These are phyloP conservation scores for Urocitellus parryii DNA, from an alignment of 2,113 vertebrate species.

Conservation along the genomic window DNA sequence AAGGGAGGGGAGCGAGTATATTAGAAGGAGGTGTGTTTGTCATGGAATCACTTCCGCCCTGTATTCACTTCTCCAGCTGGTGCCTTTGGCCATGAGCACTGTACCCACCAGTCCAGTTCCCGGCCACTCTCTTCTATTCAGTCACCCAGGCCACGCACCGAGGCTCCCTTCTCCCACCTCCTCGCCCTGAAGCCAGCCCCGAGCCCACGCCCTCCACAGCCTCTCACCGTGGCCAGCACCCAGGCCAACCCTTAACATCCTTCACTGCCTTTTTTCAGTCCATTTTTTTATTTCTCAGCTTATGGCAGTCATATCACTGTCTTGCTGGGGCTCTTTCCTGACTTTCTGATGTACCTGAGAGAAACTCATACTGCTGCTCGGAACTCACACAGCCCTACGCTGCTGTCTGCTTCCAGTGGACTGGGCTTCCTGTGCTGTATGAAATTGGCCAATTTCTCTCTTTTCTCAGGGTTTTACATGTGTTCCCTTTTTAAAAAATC, in stretches of 20 bases:
- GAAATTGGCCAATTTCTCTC: background rate
- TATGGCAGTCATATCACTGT: background rate
- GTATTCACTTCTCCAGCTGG: background rate
- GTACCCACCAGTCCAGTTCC: background rate
- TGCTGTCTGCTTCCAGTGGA: background rate
- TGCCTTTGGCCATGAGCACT: background rate
- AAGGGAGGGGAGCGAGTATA: background rate
- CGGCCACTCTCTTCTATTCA: background rate
- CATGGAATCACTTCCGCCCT: background rate
- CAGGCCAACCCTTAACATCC: background rate
- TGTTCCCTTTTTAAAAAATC: background rate
- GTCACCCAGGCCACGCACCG: background rate
- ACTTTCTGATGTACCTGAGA: background rate
- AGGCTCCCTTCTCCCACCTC: too few relatives aligned
- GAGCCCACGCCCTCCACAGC: fast-evolving
- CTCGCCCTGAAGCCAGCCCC: background rate
- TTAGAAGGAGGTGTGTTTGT: background rate
- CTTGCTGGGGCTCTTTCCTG: background rate
- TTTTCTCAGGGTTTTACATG: background rate
- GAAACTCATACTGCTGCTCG: background rate
- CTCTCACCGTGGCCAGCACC: background rate
- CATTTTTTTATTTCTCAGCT: background rate
- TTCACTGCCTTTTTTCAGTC: background rate
- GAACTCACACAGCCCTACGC: fast-evolving
- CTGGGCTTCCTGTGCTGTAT: background rate